These are phyloP conservation scores for Recurvirostra avosetta DNA, from an alignment of 2,113 vertebrate species.

Conservation along the genomic window DNA sequence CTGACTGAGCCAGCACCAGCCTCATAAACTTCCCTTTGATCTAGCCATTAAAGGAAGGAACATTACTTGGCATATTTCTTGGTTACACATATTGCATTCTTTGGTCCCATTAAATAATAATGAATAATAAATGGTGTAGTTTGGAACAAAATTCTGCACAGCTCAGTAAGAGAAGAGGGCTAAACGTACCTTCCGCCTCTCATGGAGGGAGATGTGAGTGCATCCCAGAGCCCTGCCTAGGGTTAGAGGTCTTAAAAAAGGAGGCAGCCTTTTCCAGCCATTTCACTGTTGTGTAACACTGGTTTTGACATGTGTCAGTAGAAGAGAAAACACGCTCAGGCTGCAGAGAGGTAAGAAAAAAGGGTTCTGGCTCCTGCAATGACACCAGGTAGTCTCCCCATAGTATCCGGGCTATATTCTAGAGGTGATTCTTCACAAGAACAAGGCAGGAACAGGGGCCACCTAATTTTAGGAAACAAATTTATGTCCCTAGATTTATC, in stretches of 20 bases:
- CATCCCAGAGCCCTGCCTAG: neutral
- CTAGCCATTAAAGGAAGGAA: conserved; percentile 52
- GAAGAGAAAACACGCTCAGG: neutral
- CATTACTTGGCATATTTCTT: conserved; percentile 63
- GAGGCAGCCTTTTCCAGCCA: neutral
- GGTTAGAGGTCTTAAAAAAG: neutral
- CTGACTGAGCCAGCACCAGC: conserved; percentile 15
- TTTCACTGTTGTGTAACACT: neutral
- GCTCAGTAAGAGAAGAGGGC: conserved; percentile 6
- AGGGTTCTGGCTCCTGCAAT: neutral
- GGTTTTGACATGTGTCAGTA: neutral
- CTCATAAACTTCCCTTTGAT: conserved; percentile 54
- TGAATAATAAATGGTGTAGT: conserved; percentile 57
- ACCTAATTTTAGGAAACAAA: neutral
- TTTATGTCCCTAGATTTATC: neutral
- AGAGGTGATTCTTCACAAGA: neutral
- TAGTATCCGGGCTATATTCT: neutral
- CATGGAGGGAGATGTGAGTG: neutral
- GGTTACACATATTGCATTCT: conserved; percentile 61
- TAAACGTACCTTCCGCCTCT: neutral
- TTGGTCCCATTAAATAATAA: conserved; percentile 66
- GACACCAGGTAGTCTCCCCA: neutral
- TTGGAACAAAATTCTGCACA: conserved; percentile 42
- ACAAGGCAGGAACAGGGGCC: neutral
- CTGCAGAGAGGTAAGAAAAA: neutral